These are phyloP conservation scores for Notodonta ziczac DNA, from an alignment of 2,888 invertebrate genomes.

Conservation along the genomic window DNA sequence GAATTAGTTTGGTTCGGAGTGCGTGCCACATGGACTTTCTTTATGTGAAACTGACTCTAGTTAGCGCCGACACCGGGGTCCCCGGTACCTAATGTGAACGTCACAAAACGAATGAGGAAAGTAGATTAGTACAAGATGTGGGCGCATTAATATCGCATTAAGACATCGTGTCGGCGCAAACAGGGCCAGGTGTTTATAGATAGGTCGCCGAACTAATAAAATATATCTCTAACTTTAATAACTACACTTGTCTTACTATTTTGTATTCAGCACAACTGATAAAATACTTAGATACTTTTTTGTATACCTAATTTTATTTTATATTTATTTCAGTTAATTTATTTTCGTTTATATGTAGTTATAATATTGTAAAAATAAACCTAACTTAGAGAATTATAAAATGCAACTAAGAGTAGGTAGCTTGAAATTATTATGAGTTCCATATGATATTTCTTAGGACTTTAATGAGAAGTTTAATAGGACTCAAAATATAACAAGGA, in stretches of 20 bases:
- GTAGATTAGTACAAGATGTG: constrained; percentile 15
- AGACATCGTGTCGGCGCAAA: constrained; percentile 12
- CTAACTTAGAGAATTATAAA: too few relatives aligned
- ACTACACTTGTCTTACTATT: neutral
- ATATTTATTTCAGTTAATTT: too few relatives aligned
- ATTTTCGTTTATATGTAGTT: too few relatives aligned
- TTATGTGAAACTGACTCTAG: constrained; percentile 49
- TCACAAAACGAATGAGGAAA: constrained; percentile 13
- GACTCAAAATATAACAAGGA: neutral
- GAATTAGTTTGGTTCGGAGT: constrained; percentile 65
- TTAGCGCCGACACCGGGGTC: constrained; percentile 10
- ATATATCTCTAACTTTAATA: constrained; percentile 6
- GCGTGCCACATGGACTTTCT: constrained; percentile 75
- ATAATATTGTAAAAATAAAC: too few relatives aligned
- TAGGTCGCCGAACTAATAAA: constrained; percentile 37
- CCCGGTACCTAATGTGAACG: neutral
- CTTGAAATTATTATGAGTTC: neutral
- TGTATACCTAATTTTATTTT: too few relatives aligned
- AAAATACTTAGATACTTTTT: neutral
- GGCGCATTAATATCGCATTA: constrained; percentile 15
- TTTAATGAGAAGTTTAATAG: neutral
- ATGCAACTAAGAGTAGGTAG: neutral
- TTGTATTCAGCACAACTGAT: neutral
- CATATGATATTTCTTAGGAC: too few relatives aligned
- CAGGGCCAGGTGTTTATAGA: constrained; percentile 8